These are phyloP conservation scores for Melieria picta DNA, from an alignment of 2,888 invertebrate species.

Conservation along the genomic window DNA sequence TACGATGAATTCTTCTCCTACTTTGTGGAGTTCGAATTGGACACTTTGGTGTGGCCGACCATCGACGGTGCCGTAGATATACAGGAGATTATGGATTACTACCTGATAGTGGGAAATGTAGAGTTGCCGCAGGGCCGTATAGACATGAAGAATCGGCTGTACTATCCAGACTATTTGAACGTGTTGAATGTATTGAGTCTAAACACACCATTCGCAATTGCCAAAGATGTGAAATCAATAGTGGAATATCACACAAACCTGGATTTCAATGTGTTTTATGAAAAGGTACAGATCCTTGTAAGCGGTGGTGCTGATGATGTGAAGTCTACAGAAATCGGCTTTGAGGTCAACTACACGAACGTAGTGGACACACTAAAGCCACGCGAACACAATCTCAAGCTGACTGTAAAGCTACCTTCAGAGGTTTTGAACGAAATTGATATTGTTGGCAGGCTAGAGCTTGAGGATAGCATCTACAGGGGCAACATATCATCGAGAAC, in stretches of 20 bases:
- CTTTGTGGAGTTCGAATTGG: conserved; percentile 70
- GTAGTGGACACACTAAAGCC: conserved; percentile 62
- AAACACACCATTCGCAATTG: conserved; percentile 68
- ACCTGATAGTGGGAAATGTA: conserved; percentile 67
- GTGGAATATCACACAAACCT: conserved; percentile 68
- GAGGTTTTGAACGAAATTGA: conserved; percentile 67
- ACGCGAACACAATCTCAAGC: conserved; percentile 66
- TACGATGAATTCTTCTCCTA: conserved; percentile 67
- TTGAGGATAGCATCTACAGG: conserved; percentile 67
- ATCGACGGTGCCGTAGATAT: conserved; percentile 70
- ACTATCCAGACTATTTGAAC: conserved; percentile 67
- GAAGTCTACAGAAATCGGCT: conserved; percentile 59
- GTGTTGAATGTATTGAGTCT: conserved; percentile 69
- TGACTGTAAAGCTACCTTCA: conserved; percentile 70
- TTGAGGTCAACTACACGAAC: conserved; percentile 68
- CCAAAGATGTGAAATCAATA: conserved; percentile 67
- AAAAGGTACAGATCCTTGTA: conserved; percentile 67
- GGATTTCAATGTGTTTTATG: conserved; percentile 65
- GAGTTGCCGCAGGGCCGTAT: conserved; percentile 70
- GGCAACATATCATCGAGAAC: conserved; percentile 68
- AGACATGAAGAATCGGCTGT: conserved; percentile 70
- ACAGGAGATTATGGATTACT: conserved; percentile 68
- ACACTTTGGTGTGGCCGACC: conserved; percentile 70
- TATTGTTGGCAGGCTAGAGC: conserved; percentile 65
- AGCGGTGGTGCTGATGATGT: conserved; percentile 63